These are phyloP conservation scores for Chionomys nivalis DNA, from an alignment of 2,113 vertebrate genomes.

Conservation along the genomic window DNA sequence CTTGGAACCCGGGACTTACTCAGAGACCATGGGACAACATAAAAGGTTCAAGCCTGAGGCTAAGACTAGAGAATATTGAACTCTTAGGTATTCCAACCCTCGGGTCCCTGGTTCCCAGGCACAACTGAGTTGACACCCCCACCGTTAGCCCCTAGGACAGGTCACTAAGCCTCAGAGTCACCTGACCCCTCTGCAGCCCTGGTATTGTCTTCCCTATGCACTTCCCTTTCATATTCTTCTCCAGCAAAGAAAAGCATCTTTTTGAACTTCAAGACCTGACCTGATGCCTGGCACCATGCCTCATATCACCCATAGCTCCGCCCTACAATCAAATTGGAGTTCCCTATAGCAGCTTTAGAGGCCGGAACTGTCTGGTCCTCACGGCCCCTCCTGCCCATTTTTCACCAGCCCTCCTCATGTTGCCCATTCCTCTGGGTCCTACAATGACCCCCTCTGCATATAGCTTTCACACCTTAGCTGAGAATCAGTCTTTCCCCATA, in stretches of 20 bases:
- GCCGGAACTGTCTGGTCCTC: accelerated
- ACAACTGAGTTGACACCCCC: neutral
- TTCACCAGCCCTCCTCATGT: neutral
- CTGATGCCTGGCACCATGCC: no score
- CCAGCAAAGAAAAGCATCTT: neutral
- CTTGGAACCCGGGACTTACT: neutral
- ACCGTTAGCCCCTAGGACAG: neutral
- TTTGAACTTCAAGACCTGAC: neutral
- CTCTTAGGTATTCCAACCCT: neutral
- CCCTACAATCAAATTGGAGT: no score
- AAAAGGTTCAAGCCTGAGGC: neutral
- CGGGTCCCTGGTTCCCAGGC: neutral
- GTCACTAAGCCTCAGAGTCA: neutral
- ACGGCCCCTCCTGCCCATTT: neutral
- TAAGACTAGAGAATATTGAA: no score
- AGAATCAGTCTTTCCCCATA: neutral
- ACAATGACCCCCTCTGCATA: neutral
- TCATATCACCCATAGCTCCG: neutral
- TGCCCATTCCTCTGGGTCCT: neutral
- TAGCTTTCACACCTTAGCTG: neutral
- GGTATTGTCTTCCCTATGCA: accelerated
- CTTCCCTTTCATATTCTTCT: neutral
- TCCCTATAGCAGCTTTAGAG: neutral
- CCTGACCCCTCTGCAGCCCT: no score
- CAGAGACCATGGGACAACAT: neutral